Conservation (phyloP, 2,113 vertebrate species). For the Serinus canaria region DNA sequence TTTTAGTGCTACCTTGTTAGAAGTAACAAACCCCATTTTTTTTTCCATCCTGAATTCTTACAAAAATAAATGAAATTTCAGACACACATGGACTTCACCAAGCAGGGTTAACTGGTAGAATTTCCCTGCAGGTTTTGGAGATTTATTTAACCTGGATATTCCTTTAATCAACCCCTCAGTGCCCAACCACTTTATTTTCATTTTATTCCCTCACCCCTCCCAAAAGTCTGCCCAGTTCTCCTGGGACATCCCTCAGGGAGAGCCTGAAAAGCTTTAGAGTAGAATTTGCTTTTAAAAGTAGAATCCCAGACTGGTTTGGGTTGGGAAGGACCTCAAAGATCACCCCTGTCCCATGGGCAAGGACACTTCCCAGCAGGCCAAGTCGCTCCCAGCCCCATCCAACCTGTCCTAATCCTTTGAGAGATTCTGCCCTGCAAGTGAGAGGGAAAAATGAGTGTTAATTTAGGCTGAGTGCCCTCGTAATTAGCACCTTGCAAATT, state of each 20-base stretch:
- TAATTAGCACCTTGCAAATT: slow-evolving; percentile 45
- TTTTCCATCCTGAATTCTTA: not conserved
- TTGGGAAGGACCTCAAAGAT: not conserved
- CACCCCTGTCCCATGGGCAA: not conserved
- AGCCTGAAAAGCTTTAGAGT: not conserved
- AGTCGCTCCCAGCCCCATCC: not conserved
- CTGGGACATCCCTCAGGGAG: not conserved
- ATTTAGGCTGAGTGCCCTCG: not conserved
- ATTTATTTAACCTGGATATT: not conserved
- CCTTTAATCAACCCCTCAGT: not conserved
- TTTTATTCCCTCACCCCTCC: not conserved
- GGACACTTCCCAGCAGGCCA: not conserved
- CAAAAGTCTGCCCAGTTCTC: not conserved
- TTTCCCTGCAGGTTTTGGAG: not conserved
- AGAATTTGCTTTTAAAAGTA: not conserved
- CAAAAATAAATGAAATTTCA: not conserved
- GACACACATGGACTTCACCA: fast-evolving
- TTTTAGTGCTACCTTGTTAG: not conserved
- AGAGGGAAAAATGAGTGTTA: not conserved
- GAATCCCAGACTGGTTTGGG: not conserved
- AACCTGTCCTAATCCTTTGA: not conserved
- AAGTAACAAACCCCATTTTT: not conserved
- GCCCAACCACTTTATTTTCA: not conserved
- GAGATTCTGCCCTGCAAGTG: not conserved
- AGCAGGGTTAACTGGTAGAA: not conserved